A percentile compares a stretch with the other conserved stretches of the same genome.
Evolutionary conservation across 2,888 invertebrate genomes (phyloP).

Genomic region (Steinernema scapterisci): DNA sequence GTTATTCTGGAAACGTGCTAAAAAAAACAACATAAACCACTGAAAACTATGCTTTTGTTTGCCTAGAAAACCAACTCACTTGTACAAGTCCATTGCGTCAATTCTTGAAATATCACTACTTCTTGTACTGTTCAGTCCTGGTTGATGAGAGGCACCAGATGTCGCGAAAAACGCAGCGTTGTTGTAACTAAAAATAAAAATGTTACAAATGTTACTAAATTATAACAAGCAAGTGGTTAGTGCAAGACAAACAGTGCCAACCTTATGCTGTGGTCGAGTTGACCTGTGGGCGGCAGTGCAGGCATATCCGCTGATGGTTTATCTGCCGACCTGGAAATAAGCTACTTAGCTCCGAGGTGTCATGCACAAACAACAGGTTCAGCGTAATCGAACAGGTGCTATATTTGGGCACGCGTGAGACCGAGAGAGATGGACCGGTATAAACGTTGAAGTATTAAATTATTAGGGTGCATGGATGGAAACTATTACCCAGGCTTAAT

Average conservation of each 20-base stretch:
- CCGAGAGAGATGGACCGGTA: no score
- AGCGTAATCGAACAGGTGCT: no score
- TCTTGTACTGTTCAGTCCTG: conserved; percentile 49
- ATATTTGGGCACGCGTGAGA: no score
- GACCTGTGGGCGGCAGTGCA: conserved; percentile 53
- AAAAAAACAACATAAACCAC: no score
- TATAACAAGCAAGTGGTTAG: conserved; percentile 16
- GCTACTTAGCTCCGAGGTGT: neutral
- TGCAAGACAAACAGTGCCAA: conserved; percentile 35
- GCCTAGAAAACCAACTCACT: conserved; percentile 41
- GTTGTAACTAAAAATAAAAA: conserved; percentile 58
- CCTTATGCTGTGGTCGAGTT: conserved; percentile 63
- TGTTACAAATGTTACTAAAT: neutral
- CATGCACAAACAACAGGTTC: no score
- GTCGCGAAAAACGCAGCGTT: conserved; percentile 65
- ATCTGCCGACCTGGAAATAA: conserved; percentile 33
- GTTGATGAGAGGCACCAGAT: conserved; percentile 44
- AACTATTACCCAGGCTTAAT: conserved; percentile 40
- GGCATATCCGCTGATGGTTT: conserved; percentile 30
- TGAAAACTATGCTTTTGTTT: no score
- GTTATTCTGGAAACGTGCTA: no score
- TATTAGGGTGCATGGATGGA: neutral
- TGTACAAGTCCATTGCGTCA: conserved; percentile 56
- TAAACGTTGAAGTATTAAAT: neutral
- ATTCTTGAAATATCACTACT: conserved; percentile 62